These are phyloP conservation scores for Crossocerus cetratus DNA, from an alignment of 2,888 invertebrate species.

Conservation along the genomic window DNA sequence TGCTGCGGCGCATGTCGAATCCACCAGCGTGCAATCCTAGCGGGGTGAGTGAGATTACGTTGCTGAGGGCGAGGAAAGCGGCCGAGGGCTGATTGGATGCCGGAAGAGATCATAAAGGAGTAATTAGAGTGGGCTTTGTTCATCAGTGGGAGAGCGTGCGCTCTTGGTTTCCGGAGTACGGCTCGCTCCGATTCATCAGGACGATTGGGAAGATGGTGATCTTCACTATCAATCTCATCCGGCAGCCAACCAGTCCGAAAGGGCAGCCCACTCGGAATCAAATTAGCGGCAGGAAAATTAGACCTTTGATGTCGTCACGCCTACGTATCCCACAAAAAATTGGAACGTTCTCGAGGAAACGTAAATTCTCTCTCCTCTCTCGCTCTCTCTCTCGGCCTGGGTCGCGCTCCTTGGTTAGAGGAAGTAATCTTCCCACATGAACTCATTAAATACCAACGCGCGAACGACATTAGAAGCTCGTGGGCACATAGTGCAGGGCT, in stretches of 20 bases:
- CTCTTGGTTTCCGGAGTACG: slow-evolving; percentile 40
- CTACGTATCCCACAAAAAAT: slow-evolving; percentile 20
- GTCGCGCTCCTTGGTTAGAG: too few relatives aligned
- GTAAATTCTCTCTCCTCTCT: slow-evolving; percentile 9
- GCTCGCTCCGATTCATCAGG: slow-evolving; percentile 14
- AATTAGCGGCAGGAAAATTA: slow-evolving; percentile 54
- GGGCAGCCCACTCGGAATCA: slow-evolving; percentile 11
- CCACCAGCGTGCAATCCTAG: slow-evolving; percentile 47
- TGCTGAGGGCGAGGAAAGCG: slow-evolving; percentile 66
- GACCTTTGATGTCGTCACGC: slow-evolving; percentile 54
- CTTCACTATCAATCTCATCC: slow-evolving; percentile 21
- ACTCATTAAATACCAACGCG: too few relatives aligned
- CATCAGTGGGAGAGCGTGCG: slow-evolving; percentile 51
- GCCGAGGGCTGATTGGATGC: slow-evolving; percentile 71
- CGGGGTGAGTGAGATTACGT: slow-evolving; percentile 71
- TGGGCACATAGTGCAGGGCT: too few relatives aligned
- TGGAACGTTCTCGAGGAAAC: slow-evolving; percentile 4
- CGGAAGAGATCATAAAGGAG: slow-evolving; percentile 73
- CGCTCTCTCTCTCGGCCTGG: background rate
- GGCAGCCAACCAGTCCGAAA: slow-evolving; percentile 9
- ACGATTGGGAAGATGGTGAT: slow-evolving; percentile 26
- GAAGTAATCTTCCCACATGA: too few relatives aligned
- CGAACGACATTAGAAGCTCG: too few relatives aligned
- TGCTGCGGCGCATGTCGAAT: slow-evolving; percentile 13
- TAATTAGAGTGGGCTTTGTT: slow-evolving; percentile 73